A percentile compares a stretch with the other conserved stretches of the same genome.
Evolutionary conservation across 2,797 vertebrate genomes (phyloP).

Genomic region (Cryptoblepharus egeriae): DNA sequence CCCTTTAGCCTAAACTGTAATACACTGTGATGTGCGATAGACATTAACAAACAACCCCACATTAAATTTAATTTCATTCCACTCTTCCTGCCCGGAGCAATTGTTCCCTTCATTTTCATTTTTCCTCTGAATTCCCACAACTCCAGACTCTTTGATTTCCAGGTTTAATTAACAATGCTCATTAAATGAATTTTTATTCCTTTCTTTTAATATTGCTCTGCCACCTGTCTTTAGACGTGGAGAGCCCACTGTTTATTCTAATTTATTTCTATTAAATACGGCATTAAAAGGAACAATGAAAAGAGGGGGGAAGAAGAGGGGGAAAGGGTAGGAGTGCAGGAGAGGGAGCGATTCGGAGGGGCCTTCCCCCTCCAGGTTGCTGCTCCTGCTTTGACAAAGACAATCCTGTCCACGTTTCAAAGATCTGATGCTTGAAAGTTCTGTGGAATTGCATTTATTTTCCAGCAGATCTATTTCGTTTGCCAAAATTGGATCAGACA

Average conservation of each 20-base stretch:
- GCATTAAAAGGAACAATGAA: slow-evolving; percentile 48
- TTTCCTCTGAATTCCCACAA: slow-evolving; percentile 77
- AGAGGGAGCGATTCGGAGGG: slow-evolving; percentile 36
- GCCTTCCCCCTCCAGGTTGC: not conserved
- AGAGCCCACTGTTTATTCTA: slow-evolving; percentile 69
- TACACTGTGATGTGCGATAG: slow-evolving; percentile 55
- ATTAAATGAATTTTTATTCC: slow-evolving; percentile 79
- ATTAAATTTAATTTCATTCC: slow-evolving; percentile 76
- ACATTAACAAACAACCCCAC: slow-evolving; percentile 69
- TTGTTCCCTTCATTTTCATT: slow-evolving; percentile 76
- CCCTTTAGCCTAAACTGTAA: slow-evolving; percentile 48
- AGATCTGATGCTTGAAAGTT: slow-evolving; percentile 46
- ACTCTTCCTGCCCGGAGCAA: slow-evolving; percentile 73
- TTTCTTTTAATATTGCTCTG: slow-evolving; percentile 75
- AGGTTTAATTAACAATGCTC: slow-evolving; percentile 81
- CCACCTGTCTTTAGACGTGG: slow-evolving; percentile 76
- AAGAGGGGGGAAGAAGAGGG: slow-evolving; percentile 30
- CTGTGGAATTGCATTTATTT: slow-evolving; percentile 54
- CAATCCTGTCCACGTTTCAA: slow-evolving; percentile 26
- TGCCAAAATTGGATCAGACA: slow-evolving; percentile 68
- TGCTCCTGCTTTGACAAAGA: not conserved
- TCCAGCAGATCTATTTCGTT: slow-evolving; percentile 66
- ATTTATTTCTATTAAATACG: slow-evolving; percentile 72
- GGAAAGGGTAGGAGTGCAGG: not conserved
- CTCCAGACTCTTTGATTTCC: slow-evolving; percentile 78